Evolutionary conservation across 2,888 invertebrate species (phyloP), one percentile per base, ranked within the genome.

Genomic region (Dione vanillae): DNA sequence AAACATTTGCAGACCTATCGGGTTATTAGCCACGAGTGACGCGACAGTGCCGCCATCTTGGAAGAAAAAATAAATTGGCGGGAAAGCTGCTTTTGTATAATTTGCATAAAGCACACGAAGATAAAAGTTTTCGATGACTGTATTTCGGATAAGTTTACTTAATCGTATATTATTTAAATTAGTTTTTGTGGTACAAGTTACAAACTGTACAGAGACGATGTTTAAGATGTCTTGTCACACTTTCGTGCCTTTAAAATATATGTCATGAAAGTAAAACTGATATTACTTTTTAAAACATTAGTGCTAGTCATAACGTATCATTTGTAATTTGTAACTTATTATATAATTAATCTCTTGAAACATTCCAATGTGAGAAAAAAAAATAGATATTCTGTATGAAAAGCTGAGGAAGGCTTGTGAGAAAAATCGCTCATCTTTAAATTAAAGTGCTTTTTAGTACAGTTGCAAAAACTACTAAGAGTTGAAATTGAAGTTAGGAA

Each of bases 1-100:
- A 97, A 90, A 98, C 98, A 75, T 98, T 98, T 92, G 98, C 98
- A 78, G 99, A 99, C 92, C 95, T 99, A 85, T 97, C 97, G 85
- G 98, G 97, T 83, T 98, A 97, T 93, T 98, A 96, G 65, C 16
- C 8, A 14, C 37, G 86, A 70, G 45, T 62, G 78, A 78, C 69
- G 71, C 76, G 74, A 77, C 75, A 67, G 65, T 47, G 76, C 74
- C 78, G 83, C 85, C 82, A 84, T 85, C 71, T 85, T 83, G 78
- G 62, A 66, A 71, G 74, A 75, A 80, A 79, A 72, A 75, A 74
- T 74, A 73, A 73, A 71, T 73, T 77, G 75, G 65, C 65, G 71
- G 61, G 56, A 67, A 69, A 51, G 37, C 64, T 72, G 74, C 74
- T 74, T 76, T 72, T 70, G 65, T 75, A 74, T 78, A 69, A 71